Evolutionary conservation across 2,113 vertebrate species (phyloP).

Genomic region (Crotalus viridis): DNA sequence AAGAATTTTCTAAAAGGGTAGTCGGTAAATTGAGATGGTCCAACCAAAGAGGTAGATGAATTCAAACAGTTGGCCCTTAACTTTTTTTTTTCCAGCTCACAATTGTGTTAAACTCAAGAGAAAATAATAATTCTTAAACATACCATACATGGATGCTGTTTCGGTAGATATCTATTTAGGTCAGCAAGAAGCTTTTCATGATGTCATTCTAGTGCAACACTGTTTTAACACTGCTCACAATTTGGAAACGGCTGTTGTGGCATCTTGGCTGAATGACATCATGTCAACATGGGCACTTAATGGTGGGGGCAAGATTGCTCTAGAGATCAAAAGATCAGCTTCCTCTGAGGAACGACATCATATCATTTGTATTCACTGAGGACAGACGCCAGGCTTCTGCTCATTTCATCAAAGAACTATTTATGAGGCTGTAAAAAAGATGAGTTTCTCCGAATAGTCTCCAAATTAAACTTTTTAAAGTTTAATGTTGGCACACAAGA

Average conservation of each 20-base stretch:
- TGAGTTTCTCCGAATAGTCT: constrained; percentile 75
- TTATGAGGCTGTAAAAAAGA: constrained; percentile 83
- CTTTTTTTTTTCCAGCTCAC: too few species aligned
- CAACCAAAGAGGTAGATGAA: too few species aligned
- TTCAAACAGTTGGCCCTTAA: too few species aligned
- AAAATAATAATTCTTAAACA: too few species aligned
- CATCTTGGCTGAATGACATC: not conserved
- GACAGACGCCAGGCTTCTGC: constrained; percentile 66
- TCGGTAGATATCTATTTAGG: not conserved
- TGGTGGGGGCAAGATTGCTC: constrained; percentile 27
- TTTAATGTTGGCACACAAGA: constrained; percentile 79
- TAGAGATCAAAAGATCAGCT: constrained; percentile 37
- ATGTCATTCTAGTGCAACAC: not conserved
- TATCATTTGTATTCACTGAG: constrained; percentile 72
- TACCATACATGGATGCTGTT: not conserved
- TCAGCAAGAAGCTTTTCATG: not conserved
- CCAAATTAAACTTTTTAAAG: constrained; percentile 84
- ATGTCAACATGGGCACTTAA: not conserved
- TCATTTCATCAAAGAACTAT: constrained; percentile 79
- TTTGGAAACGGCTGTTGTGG: not conserved
- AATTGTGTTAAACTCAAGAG: too few species aligned
- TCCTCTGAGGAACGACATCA: constrained; percentile 12
- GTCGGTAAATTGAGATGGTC: too few species aligned
- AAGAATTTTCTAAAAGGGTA: too few species aligned
- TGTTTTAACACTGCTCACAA: not conserved